Conservation (phyloP, 1,140 invertebrate species). For the Camponotus pennsylvanicus region DNA sequence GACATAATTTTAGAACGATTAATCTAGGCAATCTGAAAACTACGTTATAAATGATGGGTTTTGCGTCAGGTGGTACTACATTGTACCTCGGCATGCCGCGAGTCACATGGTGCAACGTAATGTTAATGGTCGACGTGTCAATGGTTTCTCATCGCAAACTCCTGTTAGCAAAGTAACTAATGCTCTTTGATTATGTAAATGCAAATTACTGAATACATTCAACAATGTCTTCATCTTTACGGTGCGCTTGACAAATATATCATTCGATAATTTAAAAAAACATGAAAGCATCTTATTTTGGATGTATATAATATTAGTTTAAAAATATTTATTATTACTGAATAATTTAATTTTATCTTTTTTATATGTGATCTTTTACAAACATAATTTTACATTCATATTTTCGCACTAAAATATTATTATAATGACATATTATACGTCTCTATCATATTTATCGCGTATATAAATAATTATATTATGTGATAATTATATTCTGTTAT, state of each 20-base stretch:
- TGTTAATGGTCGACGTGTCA: constrained; percentile 55
- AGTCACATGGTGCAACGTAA: constrained; percentile 60
- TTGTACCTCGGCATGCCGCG: constrained; percentile 61
- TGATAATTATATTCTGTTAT: background rate
- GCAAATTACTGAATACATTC: constrained; percentile 31
- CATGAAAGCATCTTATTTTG: background rate
- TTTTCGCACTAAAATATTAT: no score
- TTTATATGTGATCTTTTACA: no score
- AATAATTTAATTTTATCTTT: no score
- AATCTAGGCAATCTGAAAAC: constrained; percentile 54
- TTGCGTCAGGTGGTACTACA: constrained; percentile 63
- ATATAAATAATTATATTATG: no score
- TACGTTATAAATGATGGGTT: constrained; percentile 60
- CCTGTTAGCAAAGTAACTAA: constrained; percentile 48
- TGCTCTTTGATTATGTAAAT: constrained; percentile 48
- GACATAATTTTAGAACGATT: constrained; percentile 60
- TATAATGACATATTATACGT: no score
- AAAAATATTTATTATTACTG: background rate
- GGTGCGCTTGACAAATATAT: background rate
- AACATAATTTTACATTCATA: no score
- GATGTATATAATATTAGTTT: background rate
- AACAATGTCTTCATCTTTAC: background rate
- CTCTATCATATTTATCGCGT: no score
- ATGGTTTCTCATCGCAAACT: constrained; percentile 59
- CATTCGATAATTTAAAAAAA: background rate